phyloP scores from a whole-genome alignment of 1,140 invertebrate species.

The Drosophila lini region DNA sequence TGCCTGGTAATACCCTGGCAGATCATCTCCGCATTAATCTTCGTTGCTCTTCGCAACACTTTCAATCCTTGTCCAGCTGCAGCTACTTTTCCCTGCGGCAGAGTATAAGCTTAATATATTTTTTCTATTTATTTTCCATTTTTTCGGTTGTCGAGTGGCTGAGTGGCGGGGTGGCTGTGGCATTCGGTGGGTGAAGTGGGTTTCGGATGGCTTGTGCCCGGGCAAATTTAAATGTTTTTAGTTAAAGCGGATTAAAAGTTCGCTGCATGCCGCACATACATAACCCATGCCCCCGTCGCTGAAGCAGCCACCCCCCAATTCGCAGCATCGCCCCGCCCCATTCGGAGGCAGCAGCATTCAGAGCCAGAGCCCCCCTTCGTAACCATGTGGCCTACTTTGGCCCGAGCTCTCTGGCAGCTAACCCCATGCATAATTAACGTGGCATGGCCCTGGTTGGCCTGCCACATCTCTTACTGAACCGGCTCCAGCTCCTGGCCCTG shows the following conservation, averaged over 20 bases:
- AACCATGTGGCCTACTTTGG: conserved; percentile 79
- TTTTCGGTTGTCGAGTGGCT: conserved; percentile 40
- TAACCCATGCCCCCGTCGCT: conserved; percentile 64
- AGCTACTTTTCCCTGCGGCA: conserved; percentile 40
- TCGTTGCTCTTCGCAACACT: conserved; percentile 8
- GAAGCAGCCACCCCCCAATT: neutral
- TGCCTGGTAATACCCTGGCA: neutral
- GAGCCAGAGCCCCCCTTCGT: conserved; percentile 20
- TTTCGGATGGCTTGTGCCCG: conserved; percentile 28
- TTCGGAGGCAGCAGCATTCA: conserved; percentile 39
- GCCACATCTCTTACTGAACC: conserved; percentile 41
- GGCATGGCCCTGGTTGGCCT: conserved; percentile 57
- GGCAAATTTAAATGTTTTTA: conserved; percentile 82
- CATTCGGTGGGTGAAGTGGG: conserved; percentile 23
- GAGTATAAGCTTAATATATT: conserved; percentile 42
- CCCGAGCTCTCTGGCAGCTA: conserved; percentile 71
- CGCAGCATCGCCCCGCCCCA: neutral
- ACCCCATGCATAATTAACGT: conserved; percentile 79
- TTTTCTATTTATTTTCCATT: conserved; percentile 52
- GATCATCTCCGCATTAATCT: conserved; percentile 28
- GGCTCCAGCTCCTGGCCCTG: conserved; percentile 12
- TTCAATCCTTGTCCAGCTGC: conserved; percentile 24
- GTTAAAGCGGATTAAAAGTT: conserved; percentile 82
- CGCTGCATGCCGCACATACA: conserved; percentile 81
- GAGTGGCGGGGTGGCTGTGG: conserved; percentile 26